Evolutionary conservation across 2,888 invertebrate genomes (phyloP).

Genomic region (Melieria crassipennis): DNA sequence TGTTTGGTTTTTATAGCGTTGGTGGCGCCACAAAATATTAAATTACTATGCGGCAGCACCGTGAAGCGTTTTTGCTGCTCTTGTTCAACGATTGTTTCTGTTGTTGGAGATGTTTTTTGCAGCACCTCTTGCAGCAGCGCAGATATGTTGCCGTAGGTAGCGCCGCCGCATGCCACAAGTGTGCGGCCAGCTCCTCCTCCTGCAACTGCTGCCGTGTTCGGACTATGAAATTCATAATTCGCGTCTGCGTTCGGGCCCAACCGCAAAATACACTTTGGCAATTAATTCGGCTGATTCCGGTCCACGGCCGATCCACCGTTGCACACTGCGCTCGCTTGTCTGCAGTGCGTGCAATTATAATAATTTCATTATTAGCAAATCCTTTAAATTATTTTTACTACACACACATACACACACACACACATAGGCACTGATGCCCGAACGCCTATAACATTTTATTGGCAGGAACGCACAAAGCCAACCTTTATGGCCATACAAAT

Average conservation of each 20-base stretch:
- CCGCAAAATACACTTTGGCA: not conserved
- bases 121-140: not conserved
- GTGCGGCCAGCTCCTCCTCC: not conserved
- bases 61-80: slow-evolving; percentile 9
- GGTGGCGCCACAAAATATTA: slow-evolving; percentile 65
- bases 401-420: too few species aligned
- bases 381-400: not conserved
- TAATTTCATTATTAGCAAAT: slow-evolving; percentile 17
- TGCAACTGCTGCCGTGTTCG: not conserved
- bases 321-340: too few species aligned
- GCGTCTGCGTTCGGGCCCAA: slow-evolving; percentile 1
- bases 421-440: too few species aligned
- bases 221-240: slow-evolving; percentile 24
- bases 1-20: slow-evolving; percentile 56
- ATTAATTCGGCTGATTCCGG: too few species aligned
- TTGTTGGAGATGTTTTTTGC: not conserved
- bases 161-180: not conserved
- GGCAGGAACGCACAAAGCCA: too few species aligned
- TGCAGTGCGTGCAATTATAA: not conserved
- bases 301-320: too few species aligned
- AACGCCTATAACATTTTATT: too few species aligned
- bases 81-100: slow-evolving; percentile 1
- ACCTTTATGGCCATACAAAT: too few species aligned
- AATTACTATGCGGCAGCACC: slow-evolving; percentile 51
- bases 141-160: not conserved